Base-by-base conservation (phyloP, 2,888 invertebrate genomes). In the Ormia ochracea region DNA sequence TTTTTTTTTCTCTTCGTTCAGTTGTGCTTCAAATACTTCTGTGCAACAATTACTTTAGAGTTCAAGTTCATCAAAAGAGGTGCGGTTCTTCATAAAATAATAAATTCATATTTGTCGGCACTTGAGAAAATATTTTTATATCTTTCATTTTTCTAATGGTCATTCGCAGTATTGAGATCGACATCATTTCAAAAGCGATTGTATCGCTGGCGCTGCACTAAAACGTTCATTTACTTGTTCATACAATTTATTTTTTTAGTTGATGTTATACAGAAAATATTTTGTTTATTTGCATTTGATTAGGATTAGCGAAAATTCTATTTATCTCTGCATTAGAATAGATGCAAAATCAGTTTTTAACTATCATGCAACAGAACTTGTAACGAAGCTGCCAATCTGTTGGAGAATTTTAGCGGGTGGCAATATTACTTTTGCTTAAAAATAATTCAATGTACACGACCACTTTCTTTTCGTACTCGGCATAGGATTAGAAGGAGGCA, bases 21-120 rank as follows among this genome's bases (percentile, higher is more conserved):
- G 33, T 48, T 50, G 7, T n/a, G 38, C 17, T 72, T 61, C 5
- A 56, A 52, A 38, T 41, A 19, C 10, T 28, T 58, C n/a, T 48
- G 19, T 65, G 61, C 26, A 66, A 74, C 74, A 58, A 56, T 65
- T 68, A 52, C 56, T 73, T 78, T 78, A 58, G 75, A 79, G 79
- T 79, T 79, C 79, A 79, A 79, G 79, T 79, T 79, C 79, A 75
- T 66, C 65, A 23, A 41, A 63, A 31, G n/a, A 63, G 79, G 79
- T 75, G 79, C 70, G 79, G 75, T 72, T 79, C 52, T 70, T 70
- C 52, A 45, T 33, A 68, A 48, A 59, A 43, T 26, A 28, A 66
- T 68, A 68, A 31, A 66, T 28, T 66, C 45, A 69, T 17, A 56
- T 65, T 73, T 54, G 38, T 19, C 43, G 33, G 28, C 43, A 41